Evolutionary conservation across 2,113 vertebrate genomes (phyloP).

Genomic region (Sceloporus tristichus): DNA sequence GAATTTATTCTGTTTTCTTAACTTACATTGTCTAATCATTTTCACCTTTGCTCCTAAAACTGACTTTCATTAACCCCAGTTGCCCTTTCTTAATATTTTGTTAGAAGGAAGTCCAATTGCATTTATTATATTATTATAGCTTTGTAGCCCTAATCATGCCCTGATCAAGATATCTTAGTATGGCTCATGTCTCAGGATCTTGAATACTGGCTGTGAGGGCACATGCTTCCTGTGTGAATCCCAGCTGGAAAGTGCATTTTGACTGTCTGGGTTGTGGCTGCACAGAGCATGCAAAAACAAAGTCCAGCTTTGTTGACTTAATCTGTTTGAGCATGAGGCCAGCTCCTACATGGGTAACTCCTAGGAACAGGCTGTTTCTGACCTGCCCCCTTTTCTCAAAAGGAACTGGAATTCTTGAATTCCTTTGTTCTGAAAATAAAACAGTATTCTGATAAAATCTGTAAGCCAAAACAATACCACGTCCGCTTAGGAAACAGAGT

Average conservation of each 20-base stretch:
- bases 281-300: constrained; percentile 16
- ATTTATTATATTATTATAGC: background rate
- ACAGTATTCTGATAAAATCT: background rate
- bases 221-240: constrained; percentile 6
- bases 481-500: background rate
- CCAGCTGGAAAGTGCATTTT: constrained; percentile 2
- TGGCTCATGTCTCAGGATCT: background rate
- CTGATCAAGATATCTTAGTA: background rate
- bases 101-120: background rate
- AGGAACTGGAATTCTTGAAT: constrained; percentile 2
- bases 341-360: background rate
- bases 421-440: constrained; percentile 3
- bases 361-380: constrained; percentile 28
- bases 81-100: background rate
- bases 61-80: background rate
- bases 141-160: background rate
- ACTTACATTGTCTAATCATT: background rate
- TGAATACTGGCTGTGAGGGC: background rate
- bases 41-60: background rate
- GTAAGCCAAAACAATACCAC: background rate
- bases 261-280: background rate
- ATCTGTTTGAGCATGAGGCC: constrained; percentile 23
- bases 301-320: constrained; percentile 36
- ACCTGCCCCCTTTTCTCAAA: background rate
- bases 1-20: background rate